Evolutionary conservation across 2,113 vertebrate genomes (phyloP).

Genomic region (Equus quagga): DNA sequence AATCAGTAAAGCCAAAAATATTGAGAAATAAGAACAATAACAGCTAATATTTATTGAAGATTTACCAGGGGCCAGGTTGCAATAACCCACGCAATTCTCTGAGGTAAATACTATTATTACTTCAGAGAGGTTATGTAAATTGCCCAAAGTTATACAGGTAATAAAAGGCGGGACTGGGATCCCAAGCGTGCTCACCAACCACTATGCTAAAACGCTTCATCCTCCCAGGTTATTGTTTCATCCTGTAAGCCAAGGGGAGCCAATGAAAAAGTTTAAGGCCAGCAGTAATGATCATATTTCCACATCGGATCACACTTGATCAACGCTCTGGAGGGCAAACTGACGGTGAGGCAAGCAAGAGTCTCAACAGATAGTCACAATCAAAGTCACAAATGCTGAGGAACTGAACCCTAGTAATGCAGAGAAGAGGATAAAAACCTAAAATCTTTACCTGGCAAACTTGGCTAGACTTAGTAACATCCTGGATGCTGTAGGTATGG

Average conservation of each 20-base stretch:
- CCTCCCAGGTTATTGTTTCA: background rate
- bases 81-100: background rate
- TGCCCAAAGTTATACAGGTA: background rate
- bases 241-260: background rate
- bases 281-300: conserved; percentile 19
- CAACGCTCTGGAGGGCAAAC: background rate
- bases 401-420: background rate
- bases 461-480: background rate
- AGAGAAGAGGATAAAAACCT: background rate
- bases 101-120: conserved; percentile 28
- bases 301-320: background rate
- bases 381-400: background rate
- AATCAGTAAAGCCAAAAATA: background rate
- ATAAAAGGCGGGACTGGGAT: conserved; percentile 34
- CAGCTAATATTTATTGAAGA: conserved; percentile 21
- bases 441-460: conserved; percentile 2
- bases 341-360: background rate
- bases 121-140: background rate
- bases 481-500: background rate
- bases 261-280: conserved; percentile 11
- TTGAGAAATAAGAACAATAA: conserved; percentile 2
- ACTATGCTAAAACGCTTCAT: background rate
- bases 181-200: conserved; percentile 22
- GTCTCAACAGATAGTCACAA: background rate
- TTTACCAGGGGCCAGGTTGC: background rate